Evolutionary conservation across 1,140 invertebrate species (phyloP).

Genomic region (Pseudomyrmex flavicornis): DNA sequence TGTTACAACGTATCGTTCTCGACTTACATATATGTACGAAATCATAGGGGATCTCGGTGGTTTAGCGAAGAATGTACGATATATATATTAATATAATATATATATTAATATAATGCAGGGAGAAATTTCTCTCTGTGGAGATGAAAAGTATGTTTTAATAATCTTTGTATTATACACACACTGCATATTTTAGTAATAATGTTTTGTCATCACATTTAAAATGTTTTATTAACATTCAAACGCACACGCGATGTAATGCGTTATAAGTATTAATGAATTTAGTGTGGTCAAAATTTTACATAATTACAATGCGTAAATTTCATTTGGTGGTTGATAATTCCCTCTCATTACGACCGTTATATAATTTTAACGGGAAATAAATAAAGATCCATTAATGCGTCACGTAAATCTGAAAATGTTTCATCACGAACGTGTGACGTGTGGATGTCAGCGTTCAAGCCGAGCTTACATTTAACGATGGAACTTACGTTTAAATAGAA

Average conservation of each 20-base stretch:
- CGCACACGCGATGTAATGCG: neutral
- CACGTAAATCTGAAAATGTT: constrained; percentile 36
- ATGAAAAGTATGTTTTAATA: neutral
- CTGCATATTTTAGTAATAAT: too few relatives aligned
- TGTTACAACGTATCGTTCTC: neutral
- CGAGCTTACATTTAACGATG: constrained; percentile 30
- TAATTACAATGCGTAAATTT: constrained; percentile 16
- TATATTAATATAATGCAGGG: neutral
- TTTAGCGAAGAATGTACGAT: neutral
- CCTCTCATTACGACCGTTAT: neutral
- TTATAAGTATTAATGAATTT: neutral
- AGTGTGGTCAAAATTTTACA: neutral
- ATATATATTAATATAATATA: too few relatives aligned
- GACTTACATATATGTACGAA: neutral
- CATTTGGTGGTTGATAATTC: neutral
- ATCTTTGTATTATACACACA: neutral
- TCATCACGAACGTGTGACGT: constrained; percentile 23
- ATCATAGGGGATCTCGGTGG: neutral
- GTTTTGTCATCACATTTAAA: too few relatives aligned
- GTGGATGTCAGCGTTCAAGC: constrained; percentile 14
- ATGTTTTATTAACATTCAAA: constrained; percentile 22
- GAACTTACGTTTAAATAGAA: constrained; percentile 49
- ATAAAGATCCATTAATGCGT: constrained; percentile 1
- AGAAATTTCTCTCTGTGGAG: neutral
- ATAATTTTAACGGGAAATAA: constrained; percentile 10